Evolutionary conservation across 2,888 invertebrate species (phyloP), one percentile per base, ranked within the genome.

Genomic region (Matsumyia berberina): DNA sequence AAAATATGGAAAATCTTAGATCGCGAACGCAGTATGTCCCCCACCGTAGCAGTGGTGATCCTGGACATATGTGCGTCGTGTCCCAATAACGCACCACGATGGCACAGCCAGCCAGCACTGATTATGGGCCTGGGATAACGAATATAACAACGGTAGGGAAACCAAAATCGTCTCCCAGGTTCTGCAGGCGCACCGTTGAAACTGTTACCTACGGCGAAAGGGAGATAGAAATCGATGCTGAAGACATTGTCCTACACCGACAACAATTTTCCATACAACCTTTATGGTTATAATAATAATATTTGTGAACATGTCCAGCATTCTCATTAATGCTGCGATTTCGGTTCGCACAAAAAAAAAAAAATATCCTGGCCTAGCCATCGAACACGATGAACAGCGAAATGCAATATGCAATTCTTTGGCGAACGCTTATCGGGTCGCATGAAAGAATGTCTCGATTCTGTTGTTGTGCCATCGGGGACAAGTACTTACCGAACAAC

Each of bases 251-350:
- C 85, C 85, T 85, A 69, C 64, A 69, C 79, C 85, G 85, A 64
- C 73, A 74, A 79, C 73, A 79, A 79, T 85, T 85, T 85, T 85
- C 85, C 85, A 85, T 85, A 74, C 85, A 85, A 85, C 85, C 70
- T 85, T 85, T 85, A 85, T 85, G 85, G 85, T 76, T 80, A 85
- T 85, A 85, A 85, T 83, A 83, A 85, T 85, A 85, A 85, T 85
- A 85, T 80, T 85, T 85, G 85, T 80, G 80, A 85, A 85, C 80
- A 85, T 80, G 85, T 80, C 70, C 80, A 85, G 85, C 80, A 85
- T 85, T 85, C 85, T 85, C 85, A 85, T 85, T 85, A 85, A 85
- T 74, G 85, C 74, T 85, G 85, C 79, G 85, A 85, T 85, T 85
- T 85, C 70, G 85, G 80, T 80, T 74, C 80, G 74, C 74, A 46